These are phyloP conservation scores for Eupithecia insigniata DNA, from an alignment of 2,888 invertebrate genomes.

Conservation along the genomic window DNA sequence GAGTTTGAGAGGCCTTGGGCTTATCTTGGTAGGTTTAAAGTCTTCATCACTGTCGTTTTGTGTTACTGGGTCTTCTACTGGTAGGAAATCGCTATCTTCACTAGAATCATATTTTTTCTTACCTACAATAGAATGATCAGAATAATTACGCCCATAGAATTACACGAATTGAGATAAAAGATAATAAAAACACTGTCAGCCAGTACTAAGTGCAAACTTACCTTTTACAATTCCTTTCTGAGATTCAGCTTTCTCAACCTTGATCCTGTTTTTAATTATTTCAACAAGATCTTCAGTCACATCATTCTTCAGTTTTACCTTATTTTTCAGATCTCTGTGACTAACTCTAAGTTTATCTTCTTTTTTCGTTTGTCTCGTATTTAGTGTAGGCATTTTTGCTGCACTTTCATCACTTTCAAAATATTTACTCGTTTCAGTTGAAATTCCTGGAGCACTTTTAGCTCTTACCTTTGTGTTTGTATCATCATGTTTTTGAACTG, in stretches of 20 bases:
- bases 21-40: constrained; percentile 68
- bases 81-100: constrained; percentile 80
- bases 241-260: constrained; percentile 71
- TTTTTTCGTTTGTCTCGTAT: constrained; percentile 47
- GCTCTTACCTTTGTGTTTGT: constrained; percentile 51
- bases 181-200: neutral
- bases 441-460: constrained; percentile 63
- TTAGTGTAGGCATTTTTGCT: constrained; percentile 48
- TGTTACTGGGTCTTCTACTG: constrained; percentile 62
- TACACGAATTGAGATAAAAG: neutral
- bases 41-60: constrained; percentile 68
- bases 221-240: constrained; percentile 69
- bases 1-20: constrained; percentile 43
- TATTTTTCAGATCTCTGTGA: constrained; percentile 69
- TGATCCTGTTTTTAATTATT: constrained; percentile 80
- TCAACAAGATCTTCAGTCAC: constrained; percentile 79
- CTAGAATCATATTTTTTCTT: constrained; percentile 67
- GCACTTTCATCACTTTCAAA: constrained; percentile 51
- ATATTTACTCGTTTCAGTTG: constrained; percentile 68
- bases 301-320: constrained; percentile 63
- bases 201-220: constrained; percentile 36
- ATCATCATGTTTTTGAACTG: constrained; percentile 22
- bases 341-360: constrained; percentile 69
- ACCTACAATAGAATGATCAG: constrained; percentile 48
- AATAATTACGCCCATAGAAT: neutral